Evolutionary conservation across 2,113 vertebrate species (phyloP).

Genomic region (Pelecanus crispus): DNA sequence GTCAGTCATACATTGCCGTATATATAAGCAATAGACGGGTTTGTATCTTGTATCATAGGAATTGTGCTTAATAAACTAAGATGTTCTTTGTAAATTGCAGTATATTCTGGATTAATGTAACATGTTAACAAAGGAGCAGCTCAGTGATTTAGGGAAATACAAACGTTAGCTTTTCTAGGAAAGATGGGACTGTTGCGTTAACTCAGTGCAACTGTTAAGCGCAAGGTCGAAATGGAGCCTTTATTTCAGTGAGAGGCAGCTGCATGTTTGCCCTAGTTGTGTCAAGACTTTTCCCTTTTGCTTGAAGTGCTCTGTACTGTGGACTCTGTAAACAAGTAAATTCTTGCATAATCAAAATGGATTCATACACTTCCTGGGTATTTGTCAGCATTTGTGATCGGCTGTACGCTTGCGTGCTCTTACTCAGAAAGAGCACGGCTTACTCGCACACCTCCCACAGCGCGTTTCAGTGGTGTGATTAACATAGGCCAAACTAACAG

Average conservation of each 20-base stretch:
- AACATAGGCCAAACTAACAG: rapidly evolving
- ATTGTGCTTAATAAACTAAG: not conserved
- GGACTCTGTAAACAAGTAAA: not conserved
- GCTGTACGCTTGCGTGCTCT: not conserved
- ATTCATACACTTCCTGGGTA: not conserved
- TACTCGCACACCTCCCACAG: rapidly evolving
- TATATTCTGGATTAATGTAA: not conserved
- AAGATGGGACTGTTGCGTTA: not conserved
- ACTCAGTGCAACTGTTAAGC: not conserved
- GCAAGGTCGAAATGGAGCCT: not conserved
- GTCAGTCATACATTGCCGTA: rapidly evolving
- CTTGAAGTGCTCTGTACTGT: not conserved
- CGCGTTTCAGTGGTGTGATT: not conserved
- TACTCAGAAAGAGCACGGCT: not conserved
- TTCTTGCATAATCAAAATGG: not conserved
- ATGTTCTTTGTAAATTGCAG: not conserved
- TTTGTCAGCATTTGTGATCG: not conserved
- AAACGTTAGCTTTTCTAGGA: not conserved
- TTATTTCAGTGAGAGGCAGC: not conserved
- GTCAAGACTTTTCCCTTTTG: not conserved
- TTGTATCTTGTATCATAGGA: not conserved
- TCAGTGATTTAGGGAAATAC: not conserved
- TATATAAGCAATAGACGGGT: not conserved
- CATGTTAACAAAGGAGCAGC: not conserved
- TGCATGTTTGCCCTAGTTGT: not conserved